Evolutionary conservation across 2,113 vertebrate genomes (phyloP), one percentile per base, ranked within the genome.

Genomic region (Heloderma charlesbogerti): DNA sequence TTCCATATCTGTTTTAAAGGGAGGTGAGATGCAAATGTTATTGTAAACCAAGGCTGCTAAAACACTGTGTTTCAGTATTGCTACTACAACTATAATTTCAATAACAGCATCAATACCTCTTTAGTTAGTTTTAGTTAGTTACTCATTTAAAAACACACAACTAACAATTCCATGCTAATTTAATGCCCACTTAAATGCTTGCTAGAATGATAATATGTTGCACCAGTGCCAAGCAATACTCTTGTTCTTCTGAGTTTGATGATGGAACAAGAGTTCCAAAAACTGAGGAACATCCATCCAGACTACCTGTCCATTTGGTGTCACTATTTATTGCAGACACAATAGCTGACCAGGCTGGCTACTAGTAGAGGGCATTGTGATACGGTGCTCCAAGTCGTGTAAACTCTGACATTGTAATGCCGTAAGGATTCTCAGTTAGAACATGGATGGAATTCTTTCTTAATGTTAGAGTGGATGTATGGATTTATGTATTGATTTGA

Each of bases 401-500:
- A n/a, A 6, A 31, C 45, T 57, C 78, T 84, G 72, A 57, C 74
- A 43, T 60, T 79, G 37, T 18, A 71, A 71, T 18, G 63, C 34
- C 74, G 34, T 29, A 69, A 77, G 63, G 37, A 84, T 90, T 88
- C 45, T 51, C 22, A 66, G 31, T 66, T 48, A 66, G 43, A 43
- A n/a, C 34, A 83, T 57, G 60, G 80, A 25, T 34, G 63, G 4
- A 57, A 60, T 91, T 81, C 20, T 75, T 10, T 71, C 40, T 91
- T 82, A 54, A 83, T 27, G 60, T 82, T 75, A 84, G 79, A 69
- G 25, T 69, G 63, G 57, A 31, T 25, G 40, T 90, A 90, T 69
- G 86, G 78, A 91, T 74, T 60, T 74, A 43, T 82, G 6, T 87
- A 87, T 45, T 91, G 90, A 87, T 91, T 63, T 60, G n/a, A 81